Percentiles rank a stretch among this genome's conserved stretches.
These are phyloP conservation scores for Coptodon bakossiorum DNA, from an alignment of 2,113 vertebrate genomes.

Conservation along the genomic window DNA sequence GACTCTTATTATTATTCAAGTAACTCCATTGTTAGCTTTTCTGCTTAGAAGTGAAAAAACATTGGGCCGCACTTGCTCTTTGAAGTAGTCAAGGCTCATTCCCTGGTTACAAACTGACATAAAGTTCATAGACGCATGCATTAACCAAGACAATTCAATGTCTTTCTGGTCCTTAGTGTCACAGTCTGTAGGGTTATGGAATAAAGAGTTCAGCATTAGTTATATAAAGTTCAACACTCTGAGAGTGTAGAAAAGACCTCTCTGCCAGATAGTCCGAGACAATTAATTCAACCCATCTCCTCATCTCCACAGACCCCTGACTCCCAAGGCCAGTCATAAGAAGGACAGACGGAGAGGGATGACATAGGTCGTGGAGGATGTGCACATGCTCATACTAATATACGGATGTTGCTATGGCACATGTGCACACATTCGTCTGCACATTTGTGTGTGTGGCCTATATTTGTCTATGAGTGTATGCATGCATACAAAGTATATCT, in stretches of 20 bases:
- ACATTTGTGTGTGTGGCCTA: background rate
- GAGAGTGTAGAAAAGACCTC: background rate
- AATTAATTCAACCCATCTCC: slow-evolving; percentile 43
- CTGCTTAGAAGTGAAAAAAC: background rate
- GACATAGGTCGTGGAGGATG: slow-evolving; percentile 3
- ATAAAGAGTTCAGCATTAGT: slow-evolving; percentile 26
- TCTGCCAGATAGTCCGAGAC: background rate
- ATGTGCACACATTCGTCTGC: background rate
- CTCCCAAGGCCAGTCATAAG: slow-evolving; percentile 10
- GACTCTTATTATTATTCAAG: slow-evolving; percentile 25
- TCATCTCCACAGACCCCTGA: slow-evolving; percentile 17
- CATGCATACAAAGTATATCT: background rate
- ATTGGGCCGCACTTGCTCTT: background rate
- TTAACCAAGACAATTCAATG: slow-evolving; percentile 32
- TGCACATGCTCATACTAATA: background rate
- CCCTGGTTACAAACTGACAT: slow-evolving; percentile 8
- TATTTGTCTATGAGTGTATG: background rate
- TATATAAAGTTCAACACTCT: slow-evolving; percentile 32
- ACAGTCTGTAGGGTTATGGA: slow-evolving; percentile 10
- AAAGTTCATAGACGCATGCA: slow-evolving; percentile 34
- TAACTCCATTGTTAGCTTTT: slow-evolving; percentile 23
- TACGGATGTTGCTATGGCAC: background rate
- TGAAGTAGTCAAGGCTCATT: slow-evolving; percentile 36
- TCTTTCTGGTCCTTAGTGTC: slow-evolving; percentile 3
- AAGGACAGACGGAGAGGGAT: slow-evolving; percentile 14